These are phyloP conservation scores for Petrophora chlorosata DNA, from an alignment of 2,888 invertebrate species.

Conservation along the genomic window DNA sequence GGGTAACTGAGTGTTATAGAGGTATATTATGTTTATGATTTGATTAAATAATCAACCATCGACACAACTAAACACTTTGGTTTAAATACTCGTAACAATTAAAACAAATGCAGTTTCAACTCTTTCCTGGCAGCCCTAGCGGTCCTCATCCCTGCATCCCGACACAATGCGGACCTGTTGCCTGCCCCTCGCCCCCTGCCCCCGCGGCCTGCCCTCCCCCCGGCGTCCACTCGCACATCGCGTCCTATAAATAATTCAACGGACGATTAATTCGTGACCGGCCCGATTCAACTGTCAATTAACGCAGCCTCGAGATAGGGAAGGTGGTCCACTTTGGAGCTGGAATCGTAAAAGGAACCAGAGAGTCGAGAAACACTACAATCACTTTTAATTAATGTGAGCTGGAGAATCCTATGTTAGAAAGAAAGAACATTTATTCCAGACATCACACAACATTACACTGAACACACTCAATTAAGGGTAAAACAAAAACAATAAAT, in stretches of 20 bases:
- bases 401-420: no score
- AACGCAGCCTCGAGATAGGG: slow-evolving; percentile 51
- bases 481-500: no score
- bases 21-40: no score
- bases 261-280: slow-evolving; percentile 75
- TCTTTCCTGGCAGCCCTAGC: slow-evolving; percentile 51
- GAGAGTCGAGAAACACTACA: slow-evolving; percentile 2
- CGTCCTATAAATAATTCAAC: slow-evolving; percentile 79
- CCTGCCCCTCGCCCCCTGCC: slow-evolving; percentile 37
- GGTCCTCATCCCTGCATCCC: slow-evolving; percentile 69
- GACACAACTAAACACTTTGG: no score
- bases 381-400: no score
- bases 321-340: slow-evolving; percentile 26
- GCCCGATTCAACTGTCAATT: slow-evolving; percentile 81
- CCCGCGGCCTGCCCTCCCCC: slow-evolving; percentile 26
- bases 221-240: slow-evolving; percentile 54
- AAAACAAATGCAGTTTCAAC: not conserved
- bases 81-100: no score
- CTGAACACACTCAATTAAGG: no score
- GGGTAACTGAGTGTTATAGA: no score
- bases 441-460: no score
- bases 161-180: slow-evolving; percentile 78
- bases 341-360: not conserved
- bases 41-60: no score
- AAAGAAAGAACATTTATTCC: no score